Evolutionary conservation across 23 tunicate species (phyloP).

Genomic region (Botrylloides violaceus): DNA sequence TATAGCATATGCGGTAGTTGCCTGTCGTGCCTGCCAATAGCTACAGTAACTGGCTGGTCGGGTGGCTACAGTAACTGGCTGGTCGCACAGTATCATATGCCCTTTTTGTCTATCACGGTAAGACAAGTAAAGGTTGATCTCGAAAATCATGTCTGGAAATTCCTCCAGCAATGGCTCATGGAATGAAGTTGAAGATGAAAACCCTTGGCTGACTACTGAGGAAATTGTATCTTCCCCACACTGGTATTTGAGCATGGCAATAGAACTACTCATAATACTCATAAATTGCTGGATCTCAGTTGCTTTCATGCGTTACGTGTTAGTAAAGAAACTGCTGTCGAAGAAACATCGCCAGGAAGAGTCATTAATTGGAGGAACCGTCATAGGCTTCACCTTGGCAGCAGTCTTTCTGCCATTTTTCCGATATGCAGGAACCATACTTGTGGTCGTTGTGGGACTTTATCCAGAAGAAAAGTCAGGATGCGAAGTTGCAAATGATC

Average conservation of each 20-base stretch:
- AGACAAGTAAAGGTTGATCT: too few species aligned
- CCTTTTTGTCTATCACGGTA: too few species aligned
- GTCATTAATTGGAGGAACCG: conserved; percentile 17
- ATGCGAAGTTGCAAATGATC: conserved; percentile 21
- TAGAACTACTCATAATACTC: neutral
- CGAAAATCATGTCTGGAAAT: too few species aligned
- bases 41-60: too few species aligned
- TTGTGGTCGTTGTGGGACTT: neutral
- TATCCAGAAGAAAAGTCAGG: conserved; percentile 3
- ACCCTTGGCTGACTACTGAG: too few species aligned
- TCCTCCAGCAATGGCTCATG: too few species aligned
- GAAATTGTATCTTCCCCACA: neutral
- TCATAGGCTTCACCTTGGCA: neutral
- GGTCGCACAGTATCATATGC: too few species aligned
- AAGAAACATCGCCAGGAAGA: too few species aligned
- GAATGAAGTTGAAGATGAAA: too few species aligned
- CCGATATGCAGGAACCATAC: conserved; percentile 3
- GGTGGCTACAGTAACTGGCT: too few species aligned
- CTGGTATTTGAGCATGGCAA: neutral
- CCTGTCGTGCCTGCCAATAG: too few species aligned
- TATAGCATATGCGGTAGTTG: too few species aligned
- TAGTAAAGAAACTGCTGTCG: neutral
- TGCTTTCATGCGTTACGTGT: conserved; percentile 5
- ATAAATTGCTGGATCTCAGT: conserved; percentile 5
- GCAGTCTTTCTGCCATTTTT: conserved; percentile 1